Percentiles rank a stretch among this genome's conserved stretches.
phyloP scores from a whole-genome alignment of 2,888 invertebrate genomes.

The Heteromurus nitidus region DNA sequence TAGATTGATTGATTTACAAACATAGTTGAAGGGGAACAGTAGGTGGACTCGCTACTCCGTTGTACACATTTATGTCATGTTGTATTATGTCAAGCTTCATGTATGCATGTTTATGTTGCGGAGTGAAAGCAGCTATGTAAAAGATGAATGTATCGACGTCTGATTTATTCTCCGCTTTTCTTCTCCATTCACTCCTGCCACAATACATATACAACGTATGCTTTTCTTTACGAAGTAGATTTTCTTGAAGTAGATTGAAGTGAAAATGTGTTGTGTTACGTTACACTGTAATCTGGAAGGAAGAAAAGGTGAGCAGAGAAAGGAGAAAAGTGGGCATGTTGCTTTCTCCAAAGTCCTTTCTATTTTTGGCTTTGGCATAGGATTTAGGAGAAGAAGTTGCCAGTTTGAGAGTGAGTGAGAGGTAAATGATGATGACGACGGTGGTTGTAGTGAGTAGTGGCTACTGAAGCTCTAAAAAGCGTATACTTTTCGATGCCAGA shows the following conservation, averaged over 20 bases:
- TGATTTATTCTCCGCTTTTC: not conserved
- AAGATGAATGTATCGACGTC: slow-evolving; percentile 9
- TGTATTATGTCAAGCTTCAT: not conserved
- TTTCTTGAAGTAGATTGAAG: too few relatives aligned
- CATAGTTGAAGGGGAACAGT: not conserved
- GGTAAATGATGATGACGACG: too few relatives aligned
- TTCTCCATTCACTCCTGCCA: too few relatives aligned
- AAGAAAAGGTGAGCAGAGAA: slow-evolving; percentile 5
- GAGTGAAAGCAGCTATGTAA: not conserved
- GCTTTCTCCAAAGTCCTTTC: not conserved
- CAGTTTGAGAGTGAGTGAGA: too few relatives aligned
- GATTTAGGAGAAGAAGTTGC: slow-evolving; percentile 1
- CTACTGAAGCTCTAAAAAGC: too few relatives aligned
- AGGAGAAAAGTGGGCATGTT: slow-evolving; percentile 2
- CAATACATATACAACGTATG: too few relatives aligned
- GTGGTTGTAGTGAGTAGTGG: not conserved
- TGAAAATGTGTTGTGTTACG: too few relatives aligned
- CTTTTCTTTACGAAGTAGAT: too few relatives aligned
- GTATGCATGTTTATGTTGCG: too few relatives aligned
- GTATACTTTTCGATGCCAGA: slow-evolving; percentile 6
- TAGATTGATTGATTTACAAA: slow-evolving; percentile 10
- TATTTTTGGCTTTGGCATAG: slow-evolving; percentile 10
- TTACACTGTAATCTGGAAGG: too few relatives aligned
- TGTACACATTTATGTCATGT: not conserved
- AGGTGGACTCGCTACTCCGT: not conserved